Conservation (phyloP, 2,888 invertebrate genomes). For the Rosalia funebris region DNA sequence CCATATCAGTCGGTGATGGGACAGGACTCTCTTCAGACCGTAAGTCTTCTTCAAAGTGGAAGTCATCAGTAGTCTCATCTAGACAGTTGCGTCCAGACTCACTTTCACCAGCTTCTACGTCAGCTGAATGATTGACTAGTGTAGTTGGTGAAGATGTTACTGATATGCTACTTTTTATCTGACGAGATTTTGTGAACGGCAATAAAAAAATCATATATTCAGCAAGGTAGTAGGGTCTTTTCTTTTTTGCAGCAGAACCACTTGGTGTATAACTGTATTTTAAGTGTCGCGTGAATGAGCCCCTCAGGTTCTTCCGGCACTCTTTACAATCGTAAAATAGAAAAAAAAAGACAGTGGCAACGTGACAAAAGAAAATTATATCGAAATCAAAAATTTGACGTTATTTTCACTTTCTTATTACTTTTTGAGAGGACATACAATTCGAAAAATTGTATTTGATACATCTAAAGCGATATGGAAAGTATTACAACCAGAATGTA, state of each 20-base stretch:
- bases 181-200: slow-evolving; percentile 23
- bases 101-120: slow-evolving; percentile 3
- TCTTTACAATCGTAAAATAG: slow-evolving; percentile 54
- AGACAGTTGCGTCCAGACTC: neutral
- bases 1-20: slow-evolving; percentile 2
- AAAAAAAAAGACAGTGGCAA: slow-evolving; percentile 2
- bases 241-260: slow-evolving; percentile 19
- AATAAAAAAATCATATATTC: slow-evolving; percentile 61
- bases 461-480: slow-evolving; percentile 9
- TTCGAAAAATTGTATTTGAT: slow-evolving; percentile 6
- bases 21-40: slow-evolving; percentile 1
- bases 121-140: slow-evolving; percentile 9
- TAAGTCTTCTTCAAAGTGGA: neutral
- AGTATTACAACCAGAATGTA: slow-evolving; percentile 8
- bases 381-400: neutral
- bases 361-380: neutral
- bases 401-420: slow-evolving; percentile 4
- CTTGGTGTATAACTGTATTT: slow-evolving; percentile 57
- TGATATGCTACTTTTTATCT: slow-evolving; percentile 2
- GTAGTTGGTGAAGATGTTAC: neutral
- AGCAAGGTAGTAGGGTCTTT: slow-evolving; percentile 63
- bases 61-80: neutral
- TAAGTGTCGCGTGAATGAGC: slow-evolving; percentile 57
- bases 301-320: slow-evolving; percentile 63
- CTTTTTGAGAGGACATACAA: slow-evolving; percentile 13